Evolutionary conservation across 2,797 vertebrate genomes (phyloP).

Genomic region (Sebastes umbrosus): DNA sequence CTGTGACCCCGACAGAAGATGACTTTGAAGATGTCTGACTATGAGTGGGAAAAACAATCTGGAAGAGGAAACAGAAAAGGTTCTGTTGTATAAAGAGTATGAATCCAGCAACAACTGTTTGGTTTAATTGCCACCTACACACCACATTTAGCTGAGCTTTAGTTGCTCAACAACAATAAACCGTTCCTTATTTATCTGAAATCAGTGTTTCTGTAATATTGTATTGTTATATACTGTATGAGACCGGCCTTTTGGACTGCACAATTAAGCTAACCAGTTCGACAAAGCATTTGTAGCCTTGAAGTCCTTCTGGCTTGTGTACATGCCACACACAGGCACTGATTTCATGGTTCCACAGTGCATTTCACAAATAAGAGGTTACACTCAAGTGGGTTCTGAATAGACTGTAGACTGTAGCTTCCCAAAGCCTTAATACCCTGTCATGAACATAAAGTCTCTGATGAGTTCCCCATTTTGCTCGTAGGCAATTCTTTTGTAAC

Average conservation of each 20-base stretch:
- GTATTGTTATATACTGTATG: no score
- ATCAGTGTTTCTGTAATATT: neutral
- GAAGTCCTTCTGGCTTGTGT: neutral
- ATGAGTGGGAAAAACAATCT: neutral
- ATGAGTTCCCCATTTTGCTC: neutral
- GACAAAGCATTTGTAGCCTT: neutral
- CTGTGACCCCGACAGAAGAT: neutral
- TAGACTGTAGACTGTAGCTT: neutral
- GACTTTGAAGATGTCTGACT: neutral
- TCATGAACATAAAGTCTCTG: neutral
- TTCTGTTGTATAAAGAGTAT: neutral
- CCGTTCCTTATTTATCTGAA: neutral
- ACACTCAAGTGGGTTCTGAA: conserved; percentile 1
- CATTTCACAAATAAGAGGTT: neutral
- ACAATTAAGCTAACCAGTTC: neutral
- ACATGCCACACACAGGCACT: neutral
- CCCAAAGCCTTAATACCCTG: neutral
- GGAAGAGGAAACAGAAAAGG: neutral
- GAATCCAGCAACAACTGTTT: neutral
- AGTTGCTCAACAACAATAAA: neutral
- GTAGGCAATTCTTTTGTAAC: neutral
- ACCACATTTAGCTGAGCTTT: neutral
- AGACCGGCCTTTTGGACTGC: neutral
- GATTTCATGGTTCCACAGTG: neutral
- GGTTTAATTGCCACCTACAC: neutral